Evolutionary conservation across 2,888 invertebrate genomes (phyloP).

Genomic region (Sussaba pulchella): DNA sequence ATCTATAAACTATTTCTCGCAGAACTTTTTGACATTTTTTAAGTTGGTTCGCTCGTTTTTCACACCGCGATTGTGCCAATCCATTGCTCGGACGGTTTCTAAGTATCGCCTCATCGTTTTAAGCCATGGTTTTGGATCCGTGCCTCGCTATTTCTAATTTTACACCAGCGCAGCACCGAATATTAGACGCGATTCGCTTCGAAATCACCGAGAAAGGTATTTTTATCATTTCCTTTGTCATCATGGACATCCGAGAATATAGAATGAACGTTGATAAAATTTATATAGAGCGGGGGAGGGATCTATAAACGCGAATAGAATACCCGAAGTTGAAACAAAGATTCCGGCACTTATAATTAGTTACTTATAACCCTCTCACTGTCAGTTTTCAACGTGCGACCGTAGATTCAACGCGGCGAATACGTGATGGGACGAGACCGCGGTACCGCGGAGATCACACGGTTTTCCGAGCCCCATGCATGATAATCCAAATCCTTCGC

Average conservation of each 20-base stretch:
- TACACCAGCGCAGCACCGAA: no score
- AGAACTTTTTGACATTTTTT: no score
- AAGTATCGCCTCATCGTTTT: not conserved
- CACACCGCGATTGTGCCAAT: no score
- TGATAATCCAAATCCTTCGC: constrained; percentile 42
- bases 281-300: not conserved
- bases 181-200: no score
- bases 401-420: constrained; percentile 23
- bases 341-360: constrained; percentile 29
- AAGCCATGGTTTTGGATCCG: not conserved
- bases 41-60: no score
- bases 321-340: not conserved
- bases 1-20: no score
- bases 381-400: constrained; percentile 11
- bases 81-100: not conserved
- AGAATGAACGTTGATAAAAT: not conserved
- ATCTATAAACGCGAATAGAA: constrained; percentile 1
- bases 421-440: constrained; percentile 18
- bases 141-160: not conserved
- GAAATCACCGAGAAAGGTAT: no score
- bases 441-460: not conserved
- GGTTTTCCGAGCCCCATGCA: not conserved
- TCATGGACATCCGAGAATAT: not conserved
- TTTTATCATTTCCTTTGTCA: no score
- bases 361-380: constrained; percentile 14